Conservation (phyloP, 2,888 invertebrate genomes). For the Metalampra italica region DNA sequence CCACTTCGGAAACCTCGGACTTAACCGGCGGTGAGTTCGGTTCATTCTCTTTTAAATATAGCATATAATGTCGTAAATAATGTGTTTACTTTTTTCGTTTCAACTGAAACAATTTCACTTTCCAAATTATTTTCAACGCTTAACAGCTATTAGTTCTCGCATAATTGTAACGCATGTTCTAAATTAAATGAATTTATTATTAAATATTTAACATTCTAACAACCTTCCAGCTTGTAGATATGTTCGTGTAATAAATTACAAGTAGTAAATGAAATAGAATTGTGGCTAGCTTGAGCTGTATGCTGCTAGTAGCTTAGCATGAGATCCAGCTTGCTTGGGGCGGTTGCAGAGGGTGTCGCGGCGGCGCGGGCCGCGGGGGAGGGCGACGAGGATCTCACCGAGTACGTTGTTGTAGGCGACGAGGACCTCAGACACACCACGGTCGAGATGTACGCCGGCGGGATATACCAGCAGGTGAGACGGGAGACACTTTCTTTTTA, state of each 20-base stretch:
- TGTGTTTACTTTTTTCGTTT: no score
- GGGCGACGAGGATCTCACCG: slow-evolving; percentile 36
- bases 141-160: no score
- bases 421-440: slow-evolving; percentile 59
- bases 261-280: neutral
- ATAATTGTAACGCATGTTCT: no score
- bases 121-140: no score
- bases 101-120: no score
- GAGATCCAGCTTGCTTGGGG: slow-evolving; percentile 5
- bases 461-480: slow-evolving; percentile 60
- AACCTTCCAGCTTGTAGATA: no score
- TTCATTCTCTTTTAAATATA: neutral
- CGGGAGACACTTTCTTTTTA: neutral
- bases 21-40: slow-evolving; percentile 30
- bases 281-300: neutral
- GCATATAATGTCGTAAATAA: no score
- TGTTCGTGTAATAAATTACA: no score
- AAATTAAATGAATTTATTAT: no score
- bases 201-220: no score
- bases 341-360: slow-evolving; percentile 7
- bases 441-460: slow-evolving; percentile 58
- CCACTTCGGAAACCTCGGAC: slow-evolving; percentile 56
- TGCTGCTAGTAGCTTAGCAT: neutral
- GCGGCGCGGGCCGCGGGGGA: slow-evolving; percentile 1
- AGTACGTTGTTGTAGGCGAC: slow-evolving; percentile 65